Percentiles rank a stretch among this genome's conserved stretches.
Conservation (phyloP, 2,888 invertebrate species). For the Torymus auratus region DNA sequence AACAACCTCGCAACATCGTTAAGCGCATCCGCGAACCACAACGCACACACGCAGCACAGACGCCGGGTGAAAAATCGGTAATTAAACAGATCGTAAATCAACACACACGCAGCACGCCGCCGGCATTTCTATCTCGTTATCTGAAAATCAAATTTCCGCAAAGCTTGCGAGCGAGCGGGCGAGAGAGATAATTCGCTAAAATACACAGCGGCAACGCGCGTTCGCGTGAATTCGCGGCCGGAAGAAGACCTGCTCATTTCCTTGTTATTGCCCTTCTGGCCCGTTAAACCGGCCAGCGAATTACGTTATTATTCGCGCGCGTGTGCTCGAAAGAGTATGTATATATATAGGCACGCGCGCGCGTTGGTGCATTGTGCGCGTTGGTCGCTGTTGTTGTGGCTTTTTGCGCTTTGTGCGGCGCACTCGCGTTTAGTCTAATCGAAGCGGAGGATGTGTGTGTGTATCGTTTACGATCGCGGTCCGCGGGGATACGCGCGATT, state of each 20-base stretch:
- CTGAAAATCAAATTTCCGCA: conserved; percentile 55
- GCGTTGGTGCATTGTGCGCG: too few species aligned
- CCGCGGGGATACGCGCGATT: too few species aligned
- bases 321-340: not conserved
- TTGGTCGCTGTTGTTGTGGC: not conserved
- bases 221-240: conserved; percentile 15
- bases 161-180: conserved; percentile 7
- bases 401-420: too few species aligned
- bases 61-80: conserved; percentile 29
- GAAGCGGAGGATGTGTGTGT: too few species aligned
- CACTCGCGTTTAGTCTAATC: too few species aligned
- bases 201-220: conserved; percentile 32
- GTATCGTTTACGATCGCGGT: too few species aligned
- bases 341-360: too few species aligned
- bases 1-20: not conserved
- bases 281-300: conserved; percentile 41
- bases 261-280: conserved; percentile 54
- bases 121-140: conserved; percentile 50
- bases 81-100: conserved; percentile 49
- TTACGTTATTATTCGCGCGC: conserved; percentile 33
- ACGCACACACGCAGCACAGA: too few species aligned
- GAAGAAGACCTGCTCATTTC: conserved; percentile 50
- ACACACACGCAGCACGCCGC: not conserved
- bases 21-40: not conserved
- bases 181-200: conserved; percentile 47